Percentiles rank a stretch among this genome's conserved stretches.
Evolutionary conservation across 2,797 vertebrate species (phyloP).

Genomic region (Muscicapa comitata): DNA sequence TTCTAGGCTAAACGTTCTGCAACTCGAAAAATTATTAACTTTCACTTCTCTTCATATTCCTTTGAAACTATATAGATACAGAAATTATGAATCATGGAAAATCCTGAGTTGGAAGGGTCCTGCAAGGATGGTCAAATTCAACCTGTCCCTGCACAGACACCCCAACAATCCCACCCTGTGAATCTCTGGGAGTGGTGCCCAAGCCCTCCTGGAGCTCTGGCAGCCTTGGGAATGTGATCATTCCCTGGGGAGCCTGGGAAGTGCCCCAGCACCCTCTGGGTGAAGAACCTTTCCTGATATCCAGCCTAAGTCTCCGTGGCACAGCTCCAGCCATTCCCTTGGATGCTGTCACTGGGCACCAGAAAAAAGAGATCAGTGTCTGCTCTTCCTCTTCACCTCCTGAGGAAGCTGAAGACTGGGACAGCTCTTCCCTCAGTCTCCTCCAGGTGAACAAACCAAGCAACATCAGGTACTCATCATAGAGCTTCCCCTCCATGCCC

Average conservation of each 20-base stretch:
- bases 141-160: background rate
- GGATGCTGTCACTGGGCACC: background rate
- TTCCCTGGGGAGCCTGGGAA: background rate
- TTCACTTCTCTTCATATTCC: background rate
- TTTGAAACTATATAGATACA: background rate
- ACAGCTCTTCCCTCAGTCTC: background rate
- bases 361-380: too few species aligned
- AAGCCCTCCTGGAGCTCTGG: fast-evolving
- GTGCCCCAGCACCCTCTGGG: background rate
- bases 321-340: background rate
- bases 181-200: fast-evolving
- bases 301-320: fast-evolving
- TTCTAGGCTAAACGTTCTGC: background rate
- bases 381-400: background rate
- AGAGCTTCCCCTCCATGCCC: background rate
- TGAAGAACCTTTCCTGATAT: fast-evolving
- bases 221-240: background rate
- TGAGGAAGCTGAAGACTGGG: background rate
- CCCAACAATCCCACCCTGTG: background rate
- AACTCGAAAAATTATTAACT: background rate
- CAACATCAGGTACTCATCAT: background rate
- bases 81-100: background rate
- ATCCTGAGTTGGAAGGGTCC: background rate
- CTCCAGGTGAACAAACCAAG: too few species aligned
- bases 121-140: background rate